These are phyloP conservation scores for Botrylloides violaceus DNA, from an alignment of 23 tunicate genomes.

Conservation along the genomic window DNA sequence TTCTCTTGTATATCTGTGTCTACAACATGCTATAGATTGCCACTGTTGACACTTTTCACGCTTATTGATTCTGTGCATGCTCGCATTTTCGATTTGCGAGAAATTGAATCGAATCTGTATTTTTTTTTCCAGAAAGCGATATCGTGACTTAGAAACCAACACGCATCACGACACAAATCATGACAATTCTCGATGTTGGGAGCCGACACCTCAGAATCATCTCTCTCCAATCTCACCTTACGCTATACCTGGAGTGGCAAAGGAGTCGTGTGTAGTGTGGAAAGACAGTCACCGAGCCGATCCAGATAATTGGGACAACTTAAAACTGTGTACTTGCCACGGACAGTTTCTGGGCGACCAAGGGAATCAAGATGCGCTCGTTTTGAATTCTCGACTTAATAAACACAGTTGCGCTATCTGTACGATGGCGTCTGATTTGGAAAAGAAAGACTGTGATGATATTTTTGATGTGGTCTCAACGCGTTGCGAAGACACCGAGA, in stretches of 20 bases:
- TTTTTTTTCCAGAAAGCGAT: not conserved
- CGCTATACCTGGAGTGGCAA: not conserved
- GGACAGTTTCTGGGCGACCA: not conserved
- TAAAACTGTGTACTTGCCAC: slow-evolving; percentile 20
- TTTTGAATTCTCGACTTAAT: not conserved
- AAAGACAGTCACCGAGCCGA: not conserved
- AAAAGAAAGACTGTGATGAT: slow-evolving; percentile 16
- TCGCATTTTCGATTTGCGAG: too few relatives aligned
- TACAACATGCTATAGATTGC: too few relatives aligned
- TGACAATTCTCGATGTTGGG: slow-evolving; percentile 11
- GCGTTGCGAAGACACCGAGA: slow-evolving; percentile 16
- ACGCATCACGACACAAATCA: slow-evolving; percentile 4
- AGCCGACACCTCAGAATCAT: too few relatives aligned
- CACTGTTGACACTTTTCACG: too few relatives aligned
- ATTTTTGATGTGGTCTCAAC: slow-evolving; percentile 40
- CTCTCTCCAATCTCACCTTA: slow-evolving; percentile 18
- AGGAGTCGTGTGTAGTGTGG: slow-evolving; percentile 21
- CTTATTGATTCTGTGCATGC: too few relatives aligned
- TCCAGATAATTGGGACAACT: not conserved
- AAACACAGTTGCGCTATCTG: slow-evolving; percentile 37
- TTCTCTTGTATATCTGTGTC: too few relatives aligned
- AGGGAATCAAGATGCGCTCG: not conserved
- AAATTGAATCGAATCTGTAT: not conserved
- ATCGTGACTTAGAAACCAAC: not conserved
- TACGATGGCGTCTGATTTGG: slow-evolving; percentile 26